Percentiles rank a stretch among this genome's conserved stretches.
Conservation (phyloP, 2,113 vertebrate species). For the human region GRCh38 chr14:73974001-73974500, state of each 20-base stretch:
- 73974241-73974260: conserved; percentile 11
- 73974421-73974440: background rate
- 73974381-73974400: background rate
- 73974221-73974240: background rate
- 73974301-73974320: background rate
- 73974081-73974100: background rate
- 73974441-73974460: background rate
- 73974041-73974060: background rate
- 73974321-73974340: background rate
- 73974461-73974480: background rate
- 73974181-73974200: background rate
- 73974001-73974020: background rate
- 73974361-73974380: conserved; percentile 1
- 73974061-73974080: background rate
- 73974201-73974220: background rate
- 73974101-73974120: background rate
- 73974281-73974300: background rate
- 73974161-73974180: background rate
- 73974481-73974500: background rate
- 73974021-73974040: background rate
- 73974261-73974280: background rate
- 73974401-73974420: background rate
- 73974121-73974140: background rate
- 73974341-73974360: background rate
- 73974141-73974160: background rate